phyloP scores from a whole-genome alignment of 1,140 invertebrate genomes.

The Zelostemma sp. region DNA sequence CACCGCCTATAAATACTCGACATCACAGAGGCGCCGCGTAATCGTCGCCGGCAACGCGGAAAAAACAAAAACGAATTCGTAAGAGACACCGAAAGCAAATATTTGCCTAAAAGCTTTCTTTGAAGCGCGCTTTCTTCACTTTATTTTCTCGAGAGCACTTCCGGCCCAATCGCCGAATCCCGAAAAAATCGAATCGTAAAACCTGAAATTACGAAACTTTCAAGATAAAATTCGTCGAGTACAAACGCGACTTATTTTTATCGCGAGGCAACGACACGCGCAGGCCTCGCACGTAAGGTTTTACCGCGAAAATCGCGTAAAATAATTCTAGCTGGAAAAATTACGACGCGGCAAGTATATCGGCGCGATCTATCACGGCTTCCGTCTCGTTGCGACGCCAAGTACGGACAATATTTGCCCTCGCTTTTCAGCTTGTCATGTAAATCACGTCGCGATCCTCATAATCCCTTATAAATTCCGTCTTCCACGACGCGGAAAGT shows the following conservation, averaged over 20 bases:
- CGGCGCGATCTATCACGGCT: background rate
- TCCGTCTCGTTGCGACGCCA: too few relatives aligned
- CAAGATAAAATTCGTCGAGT: too few relatives aligned
- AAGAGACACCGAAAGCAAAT: conserved; percentile 22
- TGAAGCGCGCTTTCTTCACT: background rate
- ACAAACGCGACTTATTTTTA: background rate
- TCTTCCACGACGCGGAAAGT: conserved; percentile 17
- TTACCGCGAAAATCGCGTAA: conserved; percentile 23
- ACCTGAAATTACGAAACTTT: too few relatives aligned
- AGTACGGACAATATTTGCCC: too few relatives aligned
- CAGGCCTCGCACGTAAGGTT: conserved; percentile 33
- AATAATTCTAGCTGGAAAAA: conserved; percentile 20
- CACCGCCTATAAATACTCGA: conserved; percentile 31
- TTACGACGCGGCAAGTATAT: conserved; percentile 14
- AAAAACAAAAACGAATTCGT: conserved; percentile 11
- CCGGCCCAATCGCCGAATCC: too few relatives aligned
- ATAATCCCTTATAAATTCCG: background rate
- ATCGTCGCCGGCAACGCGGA: conserved; percentile 19
- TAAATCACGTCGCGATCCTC: too few relatives aligned
- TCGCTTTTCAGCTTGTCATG: too few relatives aligned
- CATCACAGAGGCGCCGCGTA: conserved; percentile 12
- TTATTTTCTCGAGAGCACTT: background rate
- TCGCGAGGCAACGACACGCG: conserved; percentile 29
- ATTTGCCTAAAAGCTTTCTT: conserved; percentile 32
- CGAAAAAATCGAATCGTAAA: too few relatives aligned